These are phyloP conservation scores for Ceyx cyanopectus DNA, from an alignment of 2,113 vertebrate species.

Conservation along the genomic window DNA sequence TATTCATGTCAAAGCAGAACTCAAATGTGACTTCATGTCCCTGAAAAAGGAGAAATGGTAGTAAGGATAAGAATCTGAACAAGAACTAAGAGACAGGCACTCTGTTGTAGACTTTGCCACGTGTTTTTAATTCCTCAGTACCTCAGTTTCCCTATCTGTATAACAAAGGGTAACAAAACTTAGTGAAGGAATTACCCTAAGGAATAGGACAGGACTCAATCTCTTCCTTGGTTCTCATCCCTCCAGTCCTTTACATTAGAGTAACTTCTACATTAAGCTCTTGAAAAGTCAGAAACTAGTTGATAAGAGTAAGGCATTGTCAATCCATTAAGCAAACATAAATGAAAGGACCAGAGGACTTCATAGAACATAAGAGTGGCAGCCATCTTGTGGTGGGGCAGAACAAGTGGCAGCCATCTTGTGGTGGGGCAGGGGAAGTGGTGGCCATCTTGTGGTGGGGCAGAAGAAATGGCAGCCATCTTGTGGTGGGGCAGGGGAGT, in stretches of 20 bases:
- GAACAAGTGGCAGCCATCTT: too few relatives aligned
- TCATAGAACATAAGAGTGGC: background rate
- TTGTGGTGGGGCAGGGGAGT: too few relatives aligned
- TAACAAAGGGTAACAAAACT: background rate
- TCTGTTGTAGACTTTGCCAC: background rate
- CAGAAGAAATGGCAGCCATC: too few relatives aligned
- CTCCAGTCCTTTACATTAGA: background rate
- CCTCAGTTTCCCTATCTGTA: background rate
- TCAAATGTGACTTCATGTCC: background rate
- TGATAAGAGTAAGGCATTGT: background rate
- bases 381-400: too few relatives aligned
- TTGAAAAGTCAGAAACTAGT: background rate
- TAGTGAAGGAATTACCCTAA: background rate
- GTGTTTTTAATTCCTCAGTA: background rate
- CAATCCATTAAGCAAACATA: background rate
- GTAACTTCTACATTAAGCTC: background rate
- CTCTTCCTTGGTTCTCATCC: background rate
- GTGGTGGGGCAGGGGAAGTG: too few relatives aligned
- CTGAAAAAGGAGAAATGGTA: background rate
- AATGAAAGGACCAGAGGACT: background rate
- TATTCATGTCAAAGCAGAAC: background rate
- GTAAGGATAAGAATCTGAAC: background rate
- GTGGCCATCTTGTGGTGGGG: too few relatives aligned
- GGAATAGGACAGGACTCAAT: background rate
- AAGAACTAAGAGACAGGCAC: background rate